Evolutionary conservation across 2,888 invertebrate species (phyloP).

Genomic region (Epirrhoe alternata): DNA sequence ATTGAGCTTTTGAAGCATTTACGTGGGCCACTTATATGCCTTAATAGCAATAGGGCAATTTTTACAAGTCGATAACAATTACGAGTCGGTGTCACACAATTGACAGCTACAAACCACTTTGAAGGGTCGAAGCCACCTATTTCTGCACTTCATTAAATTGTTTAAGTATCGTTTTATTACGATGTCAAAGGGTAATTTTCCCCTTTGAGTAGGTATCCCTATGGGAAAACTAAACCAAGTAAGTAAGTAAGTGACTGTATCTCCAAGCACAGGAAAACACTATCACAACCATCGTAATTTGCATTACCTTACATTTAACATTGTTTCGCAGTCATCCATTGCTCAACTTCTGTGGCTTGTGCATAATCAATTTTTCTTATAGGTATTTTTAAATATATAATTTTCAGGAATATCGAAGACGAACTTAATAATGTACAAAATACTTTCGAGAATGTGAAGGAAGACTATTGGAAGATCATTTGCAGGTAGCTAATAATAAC

Average conservation of each 20-base stretch:
- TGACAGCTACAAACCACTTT: constrained; percentile 5
- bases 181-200: not conserved
- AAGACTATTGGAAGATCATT: not conserved
- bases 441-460: not conserved
- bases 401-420: not conserved
- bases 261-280: not conserved
- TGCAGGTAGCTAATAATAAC: too few relatives aligned
- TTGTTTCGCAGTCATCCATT: too few relatives aligned
- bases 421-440: not conserved
- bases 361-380: too few relatives aligned
- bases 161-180: not conserved
- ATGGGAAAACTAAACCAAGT: not conserved
- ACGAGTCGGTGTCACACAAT: constrained; percentile 8
- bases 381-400: not conserved
- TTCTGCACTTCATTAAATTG: not conserved
- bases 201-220: not conserved
- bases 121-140: constrained; percentile 1
- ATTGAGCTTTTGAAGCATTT: not conserved
- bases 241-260: not conserved
- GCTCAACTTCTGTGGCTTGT: too few relatives aligned
- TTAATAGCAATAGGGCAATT: constrained; percentile 9
- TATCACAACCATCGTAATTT: too few relatives aligned
- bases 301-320: too few relatives aligned
- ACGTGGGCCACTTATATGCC: not conserved
- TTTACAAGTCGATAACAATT: constrained; percentile 15